Conservation (phyloP, 2,113 vertebrate genomes). For the Riparia riparia region DNA sequence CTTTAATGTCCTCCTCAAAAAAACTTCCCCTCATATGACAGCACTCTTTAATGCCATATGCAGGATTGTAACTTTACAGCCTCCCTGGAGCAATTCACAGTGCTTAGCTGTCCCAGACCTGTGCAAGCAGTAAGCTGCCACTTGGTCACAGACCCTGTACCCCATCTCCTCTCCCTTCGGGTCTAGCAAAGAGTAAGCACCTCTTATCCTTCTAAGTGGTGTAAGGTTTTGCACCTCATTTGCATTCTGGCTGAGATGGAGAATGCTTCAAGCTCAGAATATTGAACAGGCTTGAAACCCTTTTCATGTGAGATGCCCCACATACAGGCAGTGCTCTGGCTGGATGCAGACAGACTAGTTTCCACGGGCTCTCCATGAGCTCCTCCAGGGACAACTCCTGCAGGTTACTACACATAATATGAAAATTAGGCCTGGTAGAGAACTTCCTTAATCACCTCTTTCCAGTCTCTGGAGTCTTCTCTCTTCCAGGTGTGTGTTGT, state of each 20-base stretch:
- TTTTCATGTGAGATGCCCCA: background rate
- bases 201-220: background rate
- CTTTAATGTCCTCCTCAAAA: constrained; percentile 25
- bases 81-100: background rate
- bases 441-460: background rate
- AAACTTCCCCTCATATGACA: background rate
- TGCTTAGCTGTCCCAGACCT: background rate
- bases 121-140: background rate
- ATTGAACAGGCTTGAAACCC: background rate
- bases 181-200: background rate
- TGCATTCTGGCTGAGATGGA: background rate
- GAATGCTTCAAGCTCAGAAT: background rate
- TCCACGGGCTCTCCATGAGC: background rate
- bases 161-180: background rate
- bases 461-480: background rate
- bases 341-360: background rate
- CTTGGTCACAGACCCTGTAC: background rate
- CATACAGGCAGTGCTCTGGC: background rate
- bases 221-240: background rate
- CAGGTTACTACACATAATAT: background rate
- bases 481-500: background rate
- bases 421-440: background rate
- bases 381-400: background rate
- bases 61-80: background rate
- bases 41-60: background rate